Conservation (phyloP, 2,888 invertebrate species). For the Dyspetes luteomarginatus region DNA sequence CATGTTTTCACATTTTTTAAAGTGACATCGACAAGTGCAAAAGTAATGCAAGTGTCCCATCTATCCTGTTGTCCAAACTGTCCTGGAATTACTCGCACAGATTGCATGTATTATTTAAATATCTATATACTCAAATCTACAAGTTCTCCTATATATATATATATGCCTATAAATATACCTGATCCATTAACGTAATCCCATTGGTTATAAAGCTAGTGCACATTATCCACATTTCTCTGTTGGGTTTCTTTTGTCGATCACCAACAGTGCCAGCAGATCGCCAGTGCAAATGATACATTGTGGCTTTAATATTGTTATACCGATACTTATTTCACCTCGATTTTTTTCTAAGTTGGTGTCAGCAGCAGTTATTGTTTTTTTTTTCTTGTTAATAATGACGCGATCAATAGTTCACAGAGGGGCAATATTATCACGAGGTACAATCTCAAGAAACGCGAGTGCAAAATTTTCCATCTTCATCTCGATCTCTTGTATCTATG, state of each 20-base stretch:
- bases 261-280: conserved; percentile 57
- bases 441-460: not conserved
- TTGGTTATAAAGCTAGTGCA: conserved; percentile 36
- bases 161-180: not conserved
- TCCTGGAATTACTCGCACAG: no score
- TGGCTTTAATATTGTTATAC: conserved; percentile 31
- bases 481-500: not conserved
- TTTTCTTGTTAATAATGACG: conserved; percentile 39
- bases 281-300: conserved; percentile 39
- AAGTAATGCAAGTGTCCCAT: no score
- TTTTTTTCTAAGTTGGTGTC: conserved; percentile 53
- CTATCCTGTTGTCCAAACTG: no score
- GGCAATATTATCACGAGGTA: conserved; percentile 45
- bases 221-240: conserved; percentile 55
- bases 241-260: conserved; percentile 53
- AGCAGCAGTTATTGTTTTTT: conserved; percentile 31
- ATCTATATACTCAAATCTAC: not conserved
- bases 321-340: conserved; percentile 48
- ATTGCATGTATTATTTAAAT: no score
- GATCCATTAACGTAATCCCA: conserved; percentile 44
- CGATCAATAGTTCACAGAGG: conserved; percentile 19
- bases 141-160: not conserved
- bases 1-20: no score
- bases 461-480: conserved; percentile 58
- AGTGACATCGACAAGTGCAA: no score